Conservation (phyloP, 2,113 vertebrate genomes). For the Typhlomys cinereus region DNA sequence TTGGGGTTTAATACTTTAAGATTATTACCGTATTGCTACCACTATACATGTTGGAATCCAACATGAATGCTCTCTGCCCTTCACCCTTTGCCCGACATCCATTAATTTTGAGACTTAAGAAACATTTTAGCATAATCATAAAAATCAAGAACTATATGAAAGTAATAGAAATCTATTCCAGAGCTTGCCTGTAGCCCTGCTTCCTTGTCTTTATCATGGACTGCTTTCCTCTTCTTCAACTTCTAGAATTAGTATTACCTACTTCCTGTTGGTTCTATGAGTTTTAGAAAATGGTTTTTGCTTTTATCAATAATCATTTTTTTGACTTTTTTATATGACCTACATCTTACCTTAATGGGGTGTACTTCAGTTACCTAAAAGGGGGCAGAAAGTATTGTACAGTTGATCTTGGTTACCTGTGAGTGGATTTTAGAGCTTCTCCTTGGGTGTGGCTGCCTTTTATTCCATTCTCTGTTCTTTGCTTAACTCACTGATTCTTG, state of each 20-base stretch:
- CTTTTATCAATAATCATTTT: not conserved
- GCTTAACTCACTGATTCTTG: not conserved
- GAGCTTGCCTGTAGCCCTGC: too few relatives aligned
- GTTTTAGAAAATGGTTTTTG: not conserved
- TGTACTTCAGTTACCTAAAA: not conserved
- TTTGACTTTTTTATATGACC: not conserved
- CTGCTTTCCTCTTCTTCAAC: not conserved
- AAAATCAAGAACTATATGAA: not conserved
- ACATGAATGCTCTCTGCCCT: not conserved
- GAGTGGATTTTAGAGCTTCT: not conserved
- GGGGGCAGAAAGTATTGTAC: not conserved
- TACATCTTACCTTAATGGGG: not conserved
- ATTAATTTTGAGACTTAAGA: not conserved
- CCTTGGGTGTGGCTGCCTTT: not conserved
- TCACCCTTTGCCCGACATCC: not conserved
- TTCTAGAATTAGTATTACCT: not conserved
- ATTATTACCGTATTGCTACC: not conserved
- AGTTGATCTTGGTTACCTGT: not conserved
- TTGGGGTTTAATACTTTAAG: not conserved
- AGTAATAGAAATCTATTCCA: not conserved
- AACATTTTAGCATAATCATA: not conserved
- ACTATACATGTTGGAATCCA: not conserved
- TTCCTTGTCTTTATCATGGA: not conserved
- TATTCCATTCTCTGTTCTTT: not conserved
- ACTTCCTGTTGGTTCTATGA: not conserved